phyloP scores from a whole-genome alignment of 2,888 invertebrate genomes.

The Helleia helle region DNA sequence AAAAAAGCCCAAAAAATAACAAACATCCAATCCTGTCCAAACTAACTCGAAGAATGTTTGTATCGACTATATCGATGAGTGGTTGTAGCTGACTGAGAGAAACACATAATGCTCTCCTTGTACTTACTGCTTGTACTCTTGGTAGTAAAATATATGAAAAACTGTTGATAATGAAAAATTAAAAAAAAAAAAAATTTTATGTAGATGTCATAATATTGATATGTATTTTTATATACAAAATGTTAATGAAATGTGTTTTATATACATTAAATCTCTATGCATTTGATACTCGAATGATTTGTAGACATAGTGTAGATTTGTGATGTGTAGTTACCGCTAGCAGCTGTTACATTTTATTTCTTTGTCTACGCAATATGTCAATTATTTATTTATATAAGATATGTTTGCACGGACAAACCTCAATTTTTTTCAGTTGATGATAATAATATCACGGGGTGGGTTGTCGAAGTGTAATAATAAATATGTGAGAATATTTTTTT shows the following conservation, averaged over 20 bases:
- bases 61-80: conserved; percentile 20
- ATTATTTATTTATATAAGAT: not conserved
- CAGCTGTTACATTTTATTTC: conserved; percentile 5
- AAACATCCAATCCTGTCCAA: conserved; percentile 25
- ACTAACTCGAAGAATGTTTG: conserved; percentile 22
- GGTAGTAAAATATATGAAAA: not conserved
- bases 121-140: no score
- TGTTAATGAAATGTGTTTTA: conserved; percentile 18
- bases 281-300: conserved; percentile 39
- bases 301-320: conserved; percentile 19
- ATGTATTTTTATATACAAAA: not conserved
- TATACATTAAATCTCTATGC: conserved; percentile 39
- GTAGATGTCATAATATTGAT: not conserved
- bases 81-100: no score
- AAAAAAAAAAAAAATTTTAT: not conserved
- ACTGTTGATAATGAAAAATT: not conserved
- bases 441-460: no score
- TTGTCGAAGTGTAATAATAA: no score
- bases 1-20: conserved; percentile 65
- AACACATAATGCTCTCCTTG: no score
- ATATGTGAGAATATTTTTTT: no score
- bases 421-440: no score
- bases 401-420: no score
- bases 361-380: not conserved
- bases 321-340: conserved; percentile 13